Evolutionary conservation across 2,888 invertebrate species (phyloP).

Genomic region (Zygothrica quintamaculata): DNA sequence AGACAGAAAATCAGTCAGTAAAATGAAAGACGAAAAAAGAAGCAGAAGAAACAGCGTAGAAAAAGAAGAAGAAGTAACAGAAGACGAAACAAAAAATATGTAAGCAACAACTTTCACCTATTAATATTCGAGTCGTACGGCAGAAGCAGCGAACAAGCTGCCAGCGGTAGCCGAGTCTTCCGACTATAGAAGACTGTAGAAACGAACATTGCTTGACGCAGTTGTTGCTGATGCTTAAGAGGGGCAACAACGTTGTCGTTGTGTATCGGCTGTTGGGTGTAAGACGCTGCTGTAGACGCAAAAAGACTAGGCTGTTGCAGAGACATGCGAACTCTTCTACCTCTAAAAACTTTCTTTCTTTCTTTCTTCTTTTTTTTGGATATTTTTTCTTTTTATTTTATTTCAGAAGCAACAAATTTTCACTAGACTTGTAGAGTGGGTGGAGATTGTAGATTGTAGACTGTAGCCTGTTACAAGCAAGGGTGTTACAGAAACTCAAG

Average conservation of each 20-base stretch:
- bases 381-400: conserved; percentile 41
- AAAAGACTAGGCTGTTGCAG: too few species aligned
- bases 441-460: not conserved
- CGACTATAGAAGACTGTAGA: conserved; percentile 57
- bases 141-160: conserved; percentile 66
- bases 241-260: conserved; percentile 55
- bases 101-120: conserved; percentile 83
- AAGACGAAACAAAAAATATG: conserved; percentile 38
- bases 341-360: conserved; percentile 55
- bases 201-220: conserved; percentile 49
- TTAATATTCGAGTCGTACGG: conserved; percentile 82
- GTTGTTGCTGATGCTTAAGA: conserved; percentile 64
- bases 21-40: conserved; percentile 36
- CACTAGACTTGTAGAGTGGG: not conserved
- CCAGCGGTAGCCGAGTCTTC: conserved; percentile 32
- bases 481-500: conserved; percentile 7
- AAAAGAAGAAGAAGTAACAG: conserved; percentile 8
- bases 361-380: conserved; percentile 32
- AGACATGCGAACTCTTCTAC: conserved; percentile 35
- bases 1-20: conserved; percentile 13
- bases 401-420: too few species aligned
- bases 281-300: conserved; percentile 21
- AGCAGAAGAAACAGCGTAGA: conserved; percentile 65
- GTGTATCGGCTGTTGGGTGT: conserved; percentile 47
- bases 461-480: too few species aligned